Evolutionary conservation across 2,888 invertebrate genomes (phyloP).

Genomic region (Hyalella azteca): DNA sequence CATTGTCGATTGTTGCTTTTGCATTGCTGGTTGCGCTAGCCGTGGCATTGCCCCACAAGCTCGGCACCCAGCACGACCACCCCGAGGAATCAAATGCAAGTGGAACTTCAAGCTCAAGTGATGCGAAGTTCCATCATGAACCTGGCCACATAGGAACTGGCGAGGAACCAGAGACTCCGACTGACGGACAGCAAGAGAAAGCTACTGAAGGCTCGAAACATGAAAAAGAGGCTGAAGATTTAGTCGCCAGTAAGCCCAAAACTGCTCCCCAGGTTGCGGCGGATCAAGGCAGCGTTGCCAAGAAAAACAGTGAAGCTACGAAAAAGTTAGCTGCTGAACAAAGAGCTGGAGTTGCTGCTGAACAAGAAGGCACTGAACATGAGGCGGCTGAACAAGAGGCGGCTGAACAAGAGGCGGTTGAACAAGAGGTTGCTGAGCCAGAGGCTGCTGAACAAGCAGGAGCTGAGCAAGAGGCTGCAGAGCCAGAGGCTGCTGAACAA

Average conservation of each 20-base stretch:
- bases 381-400: background rate
- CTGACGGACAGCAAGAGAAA: background rate
- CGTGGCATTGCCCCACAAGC: background rate
- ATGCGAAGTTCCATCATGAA: background rate
- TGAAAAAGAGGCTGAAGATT: background rate
- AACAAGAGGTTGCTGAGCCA: background rate
- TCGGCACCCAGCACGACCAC: background rate
- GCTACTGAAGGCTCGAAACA: background rate
- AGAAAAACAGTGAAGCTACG: too few relatives aligned
- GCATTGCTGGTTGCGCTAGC: background rate
- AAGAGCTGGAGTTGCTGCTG: background rate
- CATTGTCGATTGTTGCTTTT: background rate
- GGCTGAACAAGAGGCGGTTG: background rate
- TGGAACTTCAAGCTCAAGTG: background rate
- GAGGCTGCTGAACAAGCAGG: background rate
- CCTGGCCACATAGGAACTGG: background rate
- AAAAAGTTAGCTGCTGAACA: background rate
- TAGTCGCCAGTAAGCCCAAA: too few relatives aligned
- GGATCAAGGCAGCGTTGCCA: too few relatives aligned
- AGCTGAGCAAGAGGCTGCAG: background rate
- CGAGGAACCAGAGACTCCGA: background rate
- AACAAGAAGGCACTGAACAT: background rate
- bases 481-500: slow-evolving; percentile 1
- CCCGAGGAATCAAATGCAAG: background rate
- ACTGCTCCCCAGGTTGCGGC: too few relatives aligned